These are phyloP conservation scores for Haliclona indistincta DNA, from an alignment of 37 sponge, comb jelly and placozoan genomes.

Conservation along the genomic window DNA sequence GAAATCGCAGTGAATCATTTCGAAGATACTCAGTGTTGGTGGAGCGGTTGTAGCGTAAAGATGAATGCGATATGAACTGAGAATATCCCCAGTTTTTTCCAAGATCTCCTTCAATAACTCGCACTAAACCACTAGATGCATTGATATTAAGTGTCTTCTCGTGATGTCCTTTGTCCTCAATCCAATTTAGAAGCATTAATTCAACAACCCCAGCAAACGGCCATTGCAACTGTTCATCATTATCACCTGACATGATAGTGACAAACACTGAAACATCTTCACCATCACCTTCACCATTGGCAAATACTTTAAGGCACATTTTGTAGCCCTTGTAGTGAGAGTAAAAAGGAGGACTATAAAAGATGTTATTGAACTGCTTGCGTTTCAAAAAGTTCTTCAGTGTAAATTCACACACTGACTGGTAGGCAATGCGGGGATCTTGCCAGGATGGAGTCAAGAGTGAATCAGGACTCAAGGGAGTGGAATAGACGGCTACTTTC, in stretches of 20 bases:
- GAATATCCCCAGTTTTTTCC: neutral
- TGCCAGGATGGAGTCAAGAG: no score
- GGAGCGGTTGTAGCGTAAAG: neutral
- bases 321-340: conserved; percentile 14
- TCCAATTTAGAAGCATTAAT: neutral
- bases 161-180: neutral
- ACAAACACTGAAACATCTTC: neutral
- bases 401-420: no score
- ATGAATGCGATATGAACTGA: neutral
- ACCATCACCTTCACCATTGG: neutral
- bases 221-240: neutral
- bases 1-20: conserved; percentile 11
- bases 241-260: neutral
- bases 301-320: conserved; percentile 5
- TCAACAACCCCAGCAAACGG: neutral
- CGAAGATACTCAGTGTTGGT: neutral
- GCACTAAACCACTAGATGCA: neutral
- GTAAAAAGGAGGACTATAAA: conserved; percentile 2
- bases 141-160: neutral
- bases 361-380: neutral
- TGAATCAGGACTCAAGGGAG: no score
- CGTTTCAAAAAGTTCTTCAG: no score
- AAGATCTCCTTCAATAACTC: neutral
- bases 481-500: neutral
- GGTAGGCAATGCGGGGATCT: no score